Base-by-base conservation (phyloP, 1,140 invertebrate species). In the Aleiodes sp. region DNA sequence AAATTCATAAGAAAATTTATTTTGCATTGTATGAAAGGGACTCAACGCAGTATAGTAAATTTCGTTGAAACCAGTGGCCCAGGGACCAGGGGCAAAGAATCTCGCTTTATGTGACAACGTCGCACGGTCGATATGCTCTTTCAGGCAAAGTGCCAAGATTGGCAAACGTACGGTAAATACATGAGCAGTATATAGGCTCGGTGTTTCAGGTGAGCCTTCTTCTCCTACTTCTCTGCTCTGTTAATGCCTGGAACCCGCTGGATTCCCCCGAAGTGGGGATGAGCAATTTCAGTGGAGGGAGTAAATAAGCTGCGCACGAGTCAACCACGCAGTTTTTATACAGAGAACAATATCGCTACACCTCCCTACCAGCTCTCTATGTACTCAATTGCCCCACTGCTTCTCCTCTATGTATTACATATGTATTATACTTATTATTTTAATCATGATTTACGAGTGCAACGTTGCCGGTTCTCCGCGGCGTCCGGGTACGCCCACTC, bases 121-220 rank as follows among this genome's bases (percentile, higher is more conserved):
- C 72, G 84, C 79, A 80, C 82, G 84, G 84, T 86, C 84, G 84
- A 86, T 85, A 86, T 84, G 81, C 79, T 85, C 82, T 85, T 86
- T 85, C 83, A 86, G 84, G 84, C 84, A 84, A 83, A 84, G 80
- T 85, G 84, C 84, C 84, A 86, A 86, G 84, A 86, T 84, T 86
- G 83, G 82, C 79, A 82, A 84, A 84, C 76, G 81, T 75, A 77
- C 66, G 74, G 73, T 70, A 71, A 65, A 74, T 75, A 76, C 75
- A 77, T 75, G 76, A 69, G 19, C 21, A 52, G 59, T 74, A 79
- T 77, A 81, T 74, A 73, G n/a, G 75, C 75, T 73, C 75, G 75
- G 64, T 75, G 77, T 82, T 83, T 82, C 78, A 82, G 80, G 76
- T 81, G 65, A 74, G 75, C 78, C 71, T 72, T 68, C 70, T 75